These are phyloP conservation scores for Peromyscus eremicus DNA, from an alignment of 2,797 vertebrate species.

Conservation along the genomic window DNA sequence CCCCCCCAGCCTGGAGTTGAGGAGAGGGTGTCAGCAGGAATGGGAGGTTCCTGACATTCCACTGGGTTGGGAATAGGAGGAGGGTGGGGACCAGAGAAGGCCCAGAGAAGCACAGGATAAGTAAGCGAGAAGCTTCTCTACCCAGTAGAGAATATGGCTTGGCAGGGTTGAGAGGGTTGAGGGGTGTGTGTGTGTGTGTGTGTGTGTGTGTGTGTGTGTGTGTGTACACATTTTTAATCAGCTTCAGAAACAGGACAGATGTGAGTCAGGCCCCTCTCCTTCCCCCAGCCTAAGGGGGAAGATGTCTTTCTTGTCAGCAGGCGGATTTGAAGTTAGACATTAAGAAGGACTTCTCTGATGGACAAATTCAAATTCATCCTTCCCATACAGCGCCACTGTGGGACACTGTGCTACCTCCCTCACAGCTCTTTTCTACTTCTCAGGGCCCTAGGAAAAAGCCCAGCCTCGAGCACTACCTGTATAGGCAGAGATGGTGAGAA, in stretches of 20 bases:
- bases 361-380: not conserved
- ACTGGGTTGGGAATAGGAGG: constrained; percentile 14
- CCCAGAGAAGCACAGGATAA: not conserved
- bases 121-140: not conserved
- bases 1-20: constrained; percentile 10
- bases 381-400: not conserved
- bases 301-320: not conserved
- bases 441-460: not conserved
- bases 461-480: not conserved
- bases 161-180: not conserved
- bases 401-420: not conserved
- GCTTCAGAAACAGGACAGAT: not conserved
- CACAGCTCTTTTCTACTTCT: not conserved
- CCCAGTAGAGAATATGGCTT: not conserved
- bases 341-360: not conserved
- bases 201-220: not conserved
- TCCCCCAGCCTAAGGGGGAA: not conserved
- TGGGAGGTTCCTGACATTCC: constrained; percentile 77
- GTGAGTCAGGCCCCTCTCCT: not conserved
- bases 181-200: not conserved
- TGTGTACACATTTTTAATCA: not conserved
- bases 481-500: not conserved
- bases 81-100: not conserved
- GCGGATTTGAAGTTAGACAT: constrained; percentile 35
- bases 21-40: constrained; percentile 74